Evolutionary conservation across 2,797 vertebrate species (phyloP).

Genomic region (Cirrhinus mrigala): DNA sequence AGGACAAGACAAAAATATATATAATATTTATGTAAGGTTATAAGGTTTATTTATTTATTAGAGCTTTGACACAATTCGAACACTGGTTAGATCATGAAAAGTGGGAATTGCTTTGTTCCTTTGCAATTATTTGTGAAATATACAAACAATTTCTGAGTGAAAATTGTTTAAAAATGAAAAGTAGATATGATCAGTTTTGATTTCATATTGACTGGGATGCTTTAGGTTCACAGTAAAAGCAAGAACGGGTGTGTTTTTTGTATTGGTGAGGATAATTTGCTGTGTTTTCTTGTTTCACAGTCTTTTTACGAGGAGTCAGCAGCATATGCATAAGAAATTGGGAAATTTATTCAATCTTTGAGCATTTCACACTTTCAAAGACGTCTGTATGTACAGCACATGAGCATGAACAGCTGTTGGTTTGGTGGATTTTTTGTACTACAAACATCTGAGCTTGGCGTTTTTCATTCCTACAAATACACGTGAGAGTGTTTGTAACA

Average conservation of each 20-base stretch:
- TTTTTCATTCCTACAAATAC: background rate
- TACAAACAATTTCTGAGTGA: background rate
- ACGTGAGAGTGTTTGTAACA: background rate
- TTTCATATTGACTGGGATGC: background rate
- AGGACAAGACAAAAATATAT: too few relatives aligned
- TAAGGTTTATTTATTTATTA: too few relatives aligned
- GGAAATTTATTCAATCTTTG: background rate
- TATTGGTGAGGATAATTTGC: background rate
- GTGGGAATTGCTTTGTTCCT: background rate
- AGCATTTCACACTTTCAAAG: background rate
- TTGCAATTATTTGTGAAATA: background rate
- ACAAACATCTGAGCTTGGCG: background rate
- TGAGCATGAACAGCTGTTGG: background rate
- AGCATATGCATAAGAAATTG: background rate
- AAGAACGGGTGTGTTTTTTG: background rate
- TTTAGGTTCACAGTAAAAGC: background rate
- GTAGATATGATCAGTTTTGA: background rate
- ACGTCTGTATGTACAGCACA: background rate
- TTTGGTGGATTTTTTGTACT: background rate
- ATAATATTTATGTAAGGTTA: too few relatives aligned
- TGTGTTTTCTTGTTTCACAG: background rate
- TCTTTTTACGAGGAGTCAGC: background rate
- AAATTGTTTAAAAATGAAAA: background rate
- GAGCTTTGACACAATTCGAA: too few relatives aligned
- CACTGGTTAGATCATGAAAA: background rate